A percentile compares a stretch with the other conserved stretches of the same genome.
phyloP scores from a whole-genome alignment of 1,140 invertebrate species.

The Aphelinus certus region DNA sequence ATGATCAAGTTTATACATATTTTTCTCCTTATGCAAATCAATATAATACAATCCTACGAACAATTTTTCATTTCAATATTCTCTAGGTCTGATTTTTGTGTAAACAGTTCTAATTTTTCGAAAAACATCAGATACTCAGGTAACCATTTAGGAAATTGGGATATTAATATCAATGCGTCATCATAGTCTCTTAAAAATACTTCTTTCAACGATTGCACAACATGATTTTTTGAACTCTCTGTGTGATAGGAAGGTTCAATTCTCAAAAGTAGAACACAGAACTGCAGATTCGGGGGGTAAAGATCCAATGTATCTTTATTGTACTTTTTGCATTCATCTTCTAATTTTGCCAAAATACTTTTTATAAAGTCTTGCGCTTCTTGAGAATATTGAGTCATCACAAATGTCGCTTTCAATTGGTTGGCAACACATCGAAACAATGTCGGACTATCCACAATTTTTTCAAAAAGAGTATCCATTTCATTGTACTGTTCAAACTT shows the following conservation, averaged over 20 bases:
- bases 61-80: neutral
- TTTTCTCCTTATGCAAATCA: too few relatives aligned
- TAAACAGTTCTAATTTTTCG: slow-evolving; percentile 1
- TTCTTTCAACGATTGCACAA: slow-evolving; percentile 42
- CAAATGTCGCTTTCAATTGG: slow-evolving; percentile 52
- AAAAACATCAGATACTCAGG: slow-evolving; percentile 29
- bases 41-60: too few relatives aligned
- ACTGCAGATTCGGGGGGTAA: slow-evolving; percentile 54
- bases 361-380: slow-evolving; percentile 51
- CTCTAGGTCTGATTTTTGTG: neutral
- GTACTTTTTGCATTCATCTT: slow-evolving; percentile 35
- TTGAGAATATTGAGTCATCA: slow-evolving; percentile 46
- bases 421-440: slow-evolving; percentile 50
- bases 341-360: slow-evolving; percentile 47
- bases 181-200: slow-evolving; percentile 47
- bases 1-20: too few relatives aligned
- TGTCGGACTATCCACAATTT: slow-evolving; percentile 40
- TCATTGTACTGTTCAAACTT: slow-evolving; percentile 20
- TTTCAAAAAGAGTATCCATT: slow-evolving; percentile 44
- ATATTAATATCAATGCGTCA: slow-evolving; percentile 50
- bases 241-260: slow-evolving; percentile 52
- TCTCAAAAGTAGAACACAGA: slow-evolving; percentile 52
- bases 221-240: slow-evolving; percentile 45
- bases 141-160: slow-evolving; percentile 58
- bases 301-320: slow-evolving; percentile 51